Evolutionary conservation across 2,888 invertebrate genomes (phyloP), one percentile per base, ranked within the genome.

Genomic region (Orchesella flavescens): DNA sequence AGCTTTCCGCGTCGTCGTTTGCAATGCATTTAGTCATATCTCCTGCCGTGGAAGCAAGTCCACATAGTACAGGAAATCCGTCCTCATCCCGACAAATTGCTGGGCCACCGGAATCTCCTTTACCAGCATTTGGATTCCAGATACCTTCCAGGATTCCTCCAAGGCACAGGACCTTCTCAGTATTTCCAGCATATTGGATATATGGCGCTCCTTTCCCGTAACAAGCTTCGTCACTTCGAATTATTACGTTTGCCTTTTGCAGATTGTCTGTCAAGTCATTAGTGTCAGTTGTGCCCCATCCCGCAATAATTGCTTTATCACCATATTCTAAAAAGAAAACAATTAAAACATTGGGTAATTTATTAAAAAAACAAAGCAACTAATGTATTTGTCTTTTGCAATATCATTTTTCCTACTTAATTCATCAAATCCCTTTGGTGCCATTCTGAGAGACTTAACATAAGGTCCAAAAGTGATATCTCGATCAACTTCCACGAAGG

Each of bases 61-160:
- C 83, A 53, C 83, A 83, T 0, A 77, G 57, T 12, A 76, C 43
- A 3, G 65, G 23, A 9, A 46, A 1, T 1, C 76, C 83, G 46
- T 71, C 24, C 0, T n/a, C 1, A 19, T 34, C 57, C 1, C 72
- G 3, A 19, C 83, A 83, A 44, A 83, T 68, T 0, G 73, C 66
- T 4, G 83, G 83, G 1, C 83, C 83, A 3, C 77, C 77, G 0
- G 77, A 77, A 46, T 83, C 77, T 12, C 83, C 83, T 0, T 61
- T 59, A 1, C 74, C 74, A 4, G 79, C 66, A 21, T 23, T 49
- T 49, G 57, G 63, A 55, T 77, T 77, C 17, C n/a, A 71, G 1
- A 10, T 17, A 0, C 59, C 59, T 0, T 77, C 66, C 19, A 76
- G 2, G n/a, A 72, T 44, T 0, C 83, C 83, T 21, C 83, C 83